A percentile compares a stretch with the other conserved stretches of the same genome.
Evolutionary conservation across 2,888 invertebrate genomes (phyloP).

Genomic region (Macrostomum cliftonense): DNA sequence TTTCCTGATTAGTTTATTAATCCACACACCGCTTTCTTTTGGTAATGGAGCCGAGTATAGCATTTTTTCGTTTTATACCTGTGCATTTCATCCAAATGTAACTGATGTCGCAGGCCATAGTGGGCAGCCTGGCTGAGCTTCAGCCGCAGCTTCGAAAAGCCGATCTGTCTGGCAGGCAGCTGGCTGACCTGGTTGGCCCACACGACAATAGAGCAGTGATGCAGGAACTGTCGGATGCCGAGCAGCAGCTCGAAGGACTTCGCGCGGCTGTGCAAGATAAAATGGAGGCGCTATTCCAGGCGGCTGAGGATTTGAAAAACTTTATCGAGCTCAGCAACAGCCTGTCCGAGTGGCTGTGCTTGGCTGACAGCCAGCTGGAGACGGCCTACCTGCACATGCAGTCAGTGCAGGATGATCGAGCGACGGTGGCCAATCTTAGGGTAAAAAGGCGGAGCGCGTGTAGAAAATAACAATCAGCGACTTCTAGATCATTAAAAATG

Average conservation of each 20-base stretch:
- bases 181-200: slow-evolving; percentile 9
- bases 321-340: too few species aligned
- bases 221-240: background rate
- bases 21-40: too few species aligned
- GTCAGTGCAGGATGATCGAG: too few species aligned
- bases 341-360: background rate
- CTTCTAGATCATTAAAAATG: too few species aligned
- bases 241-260: background rate
- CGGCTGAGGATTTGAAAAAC: too few species aligned
- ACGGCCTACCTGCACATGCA: background rate
- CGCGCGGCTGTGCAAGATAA: background rate
- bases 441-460: too few species aligned
- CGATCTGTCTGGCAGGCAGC: slow-evolving; percentile 13
- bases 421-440: too few species aligned
- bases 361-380: background rate
- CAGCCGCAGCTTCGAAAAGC: slow-evolving; percentile 8
- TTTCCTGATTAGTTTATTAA: too few species aligned
- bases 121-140: background rate
- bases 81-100: too few species aligned
- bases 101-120: background rate
- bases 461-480: too few species aligned
- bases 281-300: background rate
- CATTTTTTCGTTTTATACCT: too few species aligned
- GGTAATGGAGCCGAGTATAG: too few species aligned
- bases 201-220: background rate